A percentile compares a stretch with the other conserved stretches of the same genome.
phyloP scores from a whole-genome alignment of 2,888 invertebrate genomes.

The Phortica okadai region DNA sequence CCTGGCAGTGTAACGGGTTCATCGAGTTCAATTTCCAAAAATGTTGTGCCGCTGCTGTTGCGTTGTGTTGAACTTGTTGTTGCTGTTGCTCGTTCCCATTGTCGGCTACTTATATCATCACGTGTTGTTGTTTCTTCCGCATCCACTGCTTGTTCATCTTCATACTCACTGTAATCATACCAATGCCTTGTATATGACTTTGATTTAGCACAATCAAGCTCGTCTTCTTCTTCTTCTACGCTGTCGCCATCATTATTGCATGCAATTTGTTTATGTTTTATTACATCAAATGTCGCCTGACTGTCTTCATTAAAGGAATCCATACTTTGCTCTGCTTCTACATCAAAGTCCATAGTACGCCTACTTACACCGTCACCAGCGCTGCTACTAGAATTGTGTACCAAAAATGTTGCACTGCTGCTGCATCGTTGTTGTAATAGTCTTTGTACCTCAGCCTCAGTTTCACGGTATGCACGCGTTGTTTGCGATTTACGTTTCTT shows the following conservation, averaged over 20 bases:
- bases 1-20: constrained; percentile 52
- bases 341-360: constrained; percentile 15
- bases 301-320: background rate
- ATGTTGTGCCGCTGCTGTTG: constrained; percentile 58
- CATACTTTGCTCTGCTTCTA: constrained; percentile 17
- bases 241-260: background rate
- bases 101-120: background rate
- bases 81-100: background rate
- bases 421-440: constrained; percentile 51
- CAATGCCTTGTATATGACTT: background rate
- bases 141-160: background rate
- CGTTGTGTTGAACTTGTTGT: constrained; percentile 42
- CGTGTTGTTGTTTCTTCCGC: background rate
- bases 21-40: constrained; percentile 71
- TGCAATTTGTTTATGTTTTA: background rate
- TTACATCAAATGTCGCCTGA: background rate
- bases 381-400: constrained; percentile 19
- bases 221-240: background rate
- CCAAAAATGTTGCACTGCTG: background rate
- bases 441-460: constrained; percentile 65
- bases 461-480: constrained; percentile 62
- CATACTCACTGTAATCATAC: background rate
- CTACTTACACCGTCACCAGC: constrained; percentile 10
- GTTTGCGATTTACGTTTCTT: constrained; percentile 64
- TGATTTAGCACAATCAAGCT: constrained; percentile 3